These are phyloP conservation scores for Nemotelus pantherinus DNA, from an alignment of 2,888 invertebrate species.

Conservation along the genomic window DNA sequence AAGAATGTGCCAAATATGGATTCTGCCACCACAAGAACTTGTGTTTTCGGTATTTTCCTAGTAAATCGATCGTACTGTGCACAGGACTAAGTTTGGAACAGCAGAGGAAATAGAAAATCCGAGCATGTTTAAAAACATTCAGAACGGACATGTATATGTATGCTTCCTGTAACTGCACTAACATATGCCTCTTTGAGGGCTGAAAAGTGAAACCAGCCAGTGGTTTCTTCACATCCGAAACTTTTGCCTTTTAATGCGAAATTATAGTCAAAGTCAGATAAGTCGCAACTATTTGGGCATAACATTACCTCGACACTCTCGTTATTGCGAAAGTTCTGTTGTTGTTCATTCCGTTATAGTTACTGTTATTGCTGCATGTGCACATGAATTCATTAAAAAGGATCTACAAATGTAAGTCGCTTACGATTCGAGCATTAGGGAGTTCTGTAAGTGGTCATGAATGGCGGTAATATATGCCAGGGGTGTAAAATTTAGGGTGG, in stretches of 20 bases:
- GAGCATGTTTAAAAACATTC: too few species aligned
- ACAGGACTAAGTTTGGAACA: too few species aligned
- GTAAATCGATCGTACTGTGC: background rate
- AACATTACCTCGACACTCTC: background rate
- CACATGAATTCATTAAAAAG: constrained; percentile 44
- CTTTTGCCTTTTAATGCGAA: background rate
- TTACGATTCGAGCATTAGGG: constrained; percentile 33
- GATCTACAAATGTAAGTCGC: constrained; percentile 25
- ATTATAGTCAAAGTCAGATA: background rate
- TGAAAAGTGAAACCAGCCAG: background rate
- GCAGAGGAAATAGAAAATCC: too few species aligned
- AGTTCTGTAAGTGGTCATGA: constrained; percentile 16
- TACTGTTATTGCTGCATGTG: constrained; percentile 23
- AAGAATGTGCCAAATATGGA: background rate
- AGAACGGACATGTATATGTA: too few species aligned
- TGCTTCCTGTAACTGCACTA: background rate
- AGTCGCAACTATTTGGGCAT: background rate
- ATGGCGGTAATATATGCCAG: background rate
- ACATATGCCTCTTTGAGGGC: background rate
- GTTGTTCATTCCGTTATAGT: constrained; percentile 20
- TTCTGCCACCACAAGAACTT: background rate
- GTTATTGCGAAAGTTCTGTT: constrained; percentile 1
- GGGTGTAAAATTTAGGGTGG: background rate
- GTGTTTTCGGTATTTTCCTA: constrained; percentile 13
- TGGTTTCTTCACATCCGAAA: background rate